Evolutionary conservation across 2,113 vertebrate genomes (phyloP), one percentile per base, ranked within the genome.

Genomic region (Cyphomyrus plagiostoma): DNA sequence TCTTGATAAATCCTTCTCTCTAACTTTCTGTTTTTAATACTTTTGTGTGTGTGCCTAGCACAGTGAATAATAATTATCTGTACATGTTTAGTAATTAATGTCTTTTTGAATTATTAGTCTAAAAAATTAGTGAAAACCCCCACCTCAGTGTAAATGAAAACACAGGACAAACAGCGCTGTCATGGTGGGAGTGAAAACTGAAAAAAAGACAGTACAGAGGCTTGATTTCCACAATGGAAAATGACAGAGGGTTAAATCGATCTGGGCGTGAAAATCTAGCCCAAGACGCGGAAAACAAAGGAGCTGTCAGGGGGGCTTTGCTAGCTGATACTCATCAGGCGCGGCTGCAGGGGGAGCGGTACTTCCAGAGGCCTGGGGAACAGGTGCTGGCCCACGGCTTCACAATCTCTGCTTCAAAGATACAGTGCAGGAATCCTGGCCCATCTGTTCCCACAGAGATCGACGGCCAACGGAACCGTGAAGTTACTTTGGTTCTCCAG

Each of bases 371-470:
- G 95, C 92, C 94, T 93, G 91, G 89, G 91, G 90, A 85, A 94
- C 94, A 95, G 95, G 95, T 95, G 95, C 95, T 93, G 92, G 93
- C 92, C 92, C 92, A 95, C 91, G 89, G 92, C 91, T 92, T 90
- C 42, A 53, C 85, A 92, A 95, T 95, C 95, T 96, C 94, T 93
- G 94, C 95, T 94, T 94, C 94, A 95, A 95, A 96, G 93, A 90
- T 87, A 86, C 13, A 88, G 23, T 53, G 45, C 42, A 77, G 88
- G 88, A 89, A 88, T 53, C 90, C 90, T 85, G 88, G 90, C 13
- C 74, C 90, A 91, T 56, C 45, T 84, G 80, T 89, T 53, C 50
- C 52, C 91, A 89, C 90, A 90, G 48, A 89, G 89, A 88, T 70
- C 45, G 26, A 35, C 74, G 39, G 46, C 49, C 56, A 53, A 90